A percentile compares a stretch with the other conserved stretches of the same genome.
Conservation (phyloP, 2,888 invertebrate species). For the Eulithis testata region DNA sequence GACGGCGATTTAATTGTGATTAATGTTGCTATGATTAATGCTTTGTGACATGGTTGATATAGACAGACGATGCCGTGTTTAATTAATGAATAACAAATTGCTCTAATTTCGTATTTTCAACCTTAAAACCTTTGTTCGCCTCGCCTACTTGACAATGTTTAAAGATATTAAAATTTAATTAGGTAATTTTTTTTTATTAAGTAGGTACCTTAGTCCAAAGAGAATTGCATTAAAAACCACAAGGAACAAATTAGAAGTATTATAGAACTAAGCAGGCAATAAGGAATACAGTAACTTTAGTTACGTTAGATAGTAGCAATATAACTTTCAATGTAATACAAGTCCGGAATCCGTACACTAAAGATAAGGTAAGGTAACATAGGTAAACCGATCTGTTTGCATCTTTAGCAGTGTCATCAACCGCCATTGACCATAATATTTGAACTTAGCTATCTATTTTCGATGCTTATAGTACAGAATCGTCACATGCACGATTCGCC, state of each 20-base stretch:
- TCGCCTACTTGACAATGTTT: no score
- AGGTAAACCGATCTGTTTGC: background rate
- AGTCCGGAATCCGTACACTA: no score
- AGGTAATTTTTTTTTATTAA: no score
- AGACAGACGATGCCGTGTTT: slow-evolving; percentile 29
- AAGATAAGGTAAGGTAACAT: background rate
- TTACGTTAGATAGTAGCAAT: background rate
- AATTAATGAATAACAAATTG: background rate
- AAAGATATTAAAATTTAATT: no score
- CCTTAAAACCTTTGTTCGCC: no score
- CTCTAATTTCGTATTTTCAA: no score
- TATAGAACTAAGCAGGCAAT: no score
- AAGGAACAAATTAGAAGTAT: no score
- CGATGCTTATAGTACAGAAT: slow-evolving; percentile 21
- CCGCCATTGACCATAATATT: slow-evolving; percentile 4
- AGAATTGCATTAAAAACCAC: no score
- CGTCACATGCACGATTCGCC: slow-evolving; percentile 35
- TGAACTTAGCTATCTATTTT: slow-evolving; percentile 11
- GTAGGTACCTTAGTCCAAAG: no score
- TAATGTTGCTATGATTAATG: slow-evolving; percentile 41
- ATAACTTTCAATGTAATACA: no score
- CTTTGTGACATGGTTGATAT: slow-evolving; percentile 35
- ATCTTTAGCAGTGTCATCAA: slow-evolving; percentile 2
- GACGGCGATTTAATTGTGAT: slow-evolving; percentile 41
- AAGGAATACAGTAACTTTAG: no score